A percentile compares a stretch with the other conserved stretches of the same genome.
phyloP scores from a whole-genome alignment of 1,140 invertebrate genomes.

The Drosophila simulans region DNA sequence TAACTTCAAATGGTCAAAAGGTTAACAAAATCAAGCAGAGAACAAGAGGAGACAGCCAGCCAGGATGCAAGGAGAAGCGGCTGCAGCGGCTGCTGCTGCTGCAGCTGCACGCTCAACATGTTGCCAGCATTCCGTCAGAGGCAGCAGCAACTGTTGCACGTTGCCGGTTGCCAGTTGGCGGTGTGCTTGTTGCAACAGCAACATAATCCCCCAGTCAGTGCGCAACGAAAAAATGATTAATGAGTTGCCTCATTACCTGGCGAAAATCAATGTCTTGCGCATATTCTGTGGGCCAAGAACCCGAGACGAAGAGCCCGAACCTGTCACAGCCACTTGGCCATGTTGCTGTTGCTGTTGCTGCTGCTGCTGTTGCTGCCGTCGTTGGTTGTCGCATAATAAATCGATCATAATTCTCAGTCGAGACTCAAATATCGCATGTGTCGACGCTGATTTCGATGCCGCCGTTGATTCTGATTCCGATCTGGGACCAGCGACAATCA shows the following conservation, averaged over 20 bases:
- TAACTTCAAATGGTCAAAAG: slow-evolving; percentile 82
- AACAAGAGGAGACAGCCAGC: slow-evolving; percentile 43
- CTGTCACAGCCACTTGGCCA: slow-evolving; percentile 57
- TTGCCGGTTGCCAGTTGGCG: neutral
- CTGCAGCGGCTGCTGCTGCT: neutral
- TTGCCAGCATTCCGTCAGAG: slow-evolving; percentile 77
- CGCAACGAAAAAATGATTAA: slow-evolving; percentile 78
- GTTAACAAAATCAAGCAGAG: slow-evolving; percentile 80
- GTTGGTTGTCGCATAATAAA: slow-evolving; percentile 71
- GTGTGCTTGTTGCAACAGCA: slow-evolving; percentile 29
- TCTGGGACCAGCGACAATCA: slow-evolving; percentile 58
- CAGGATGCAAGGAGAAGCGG: slow-evolving; percentile 3
- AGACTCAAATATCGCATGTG: slow-evolving; percentile 69
- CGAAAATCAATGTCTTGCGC: slow-evolving; percentile 80
- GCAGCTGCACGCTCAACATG: slow-evolving; percentile 72
- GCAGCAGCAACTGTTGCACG: slow-evolving; percentile 34
- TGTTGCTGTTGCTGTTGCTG: slow-evolving; percentile 19
- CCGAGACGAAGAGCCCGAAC: slow-evolving; percentile 43
- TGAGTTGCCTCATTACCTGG: slow-evolving; percentile 81
- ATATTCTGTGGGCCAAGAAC: slow-evolving; percentile 68
- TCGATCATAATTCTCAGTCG: slow-evolving; percentile 77
- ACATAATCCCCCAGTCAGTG: slow-evolving; percentile 62
- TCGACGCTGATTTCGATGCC: slow-evolving; percentile 60
- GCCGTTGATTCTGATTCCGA: slow-evolving; percentile 29
- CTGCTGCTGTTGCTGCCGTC: slow-evolving; percentile 20